Percentiles rank a stretch among this genome's conserved stretches.
These are phyloP conservation scores for Eira barbara DNA, from an alignment of 2,113 vertebrate species.

Conservation along the genomic window DNA sequence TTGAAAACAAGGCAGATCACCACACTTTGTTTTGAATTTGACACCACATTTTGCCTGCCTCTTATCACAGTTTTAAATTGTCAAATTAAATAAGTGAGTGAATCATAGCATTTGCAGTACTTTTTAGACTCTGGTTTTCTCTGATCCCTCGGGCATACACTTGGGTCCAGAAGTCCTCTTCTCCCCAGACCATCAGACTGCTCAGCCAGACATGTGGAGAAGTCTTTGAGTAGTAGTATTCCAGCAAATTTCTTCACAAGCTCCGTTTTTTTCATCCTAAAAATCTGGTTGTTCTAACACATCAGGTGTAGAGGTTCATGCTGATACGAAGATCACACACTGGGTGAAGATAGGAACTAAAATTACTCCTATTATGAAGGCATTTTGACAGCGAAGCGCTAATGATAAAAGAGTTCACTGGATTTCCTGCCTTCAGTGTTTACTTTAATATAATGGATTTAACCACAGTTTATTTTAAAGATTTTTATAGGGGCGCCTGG, in stretches of 20 bases:
- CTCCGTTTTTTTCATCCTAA: background rate
- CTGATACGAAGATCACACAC: constrained; percentile 42
- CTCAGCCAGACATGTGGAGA: background rate
- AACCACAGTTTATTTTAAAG: background rate
- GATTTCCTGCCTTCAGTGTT: background rate
- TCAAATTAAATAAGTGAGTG: constrained; percentile 29
- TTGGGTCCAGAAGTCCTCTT: background rate
- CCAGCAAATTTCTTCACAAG: background rate
- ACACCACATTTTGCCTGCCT: constrained; percentile 45
- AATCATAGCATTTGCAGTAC: background rate
- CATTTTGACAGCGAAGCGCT: background rate
- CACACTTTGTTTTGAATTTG: constrained; percentile 63
- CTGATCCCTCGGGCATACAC: background rate
- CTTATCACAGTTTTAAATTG: constrained; percentile 55
- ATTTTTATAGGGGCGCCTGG: background rate
- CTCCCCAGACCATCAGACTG: background rate
- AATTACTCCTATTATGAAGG: background rate
- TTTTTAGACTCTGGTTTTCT: background rate
- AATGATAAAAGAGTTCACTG: background rate
- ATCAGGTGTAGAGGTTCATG: background rate
- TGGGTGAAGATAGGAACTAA: constrained; percentile 1
- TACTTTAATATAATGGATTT: constrained; percentile 35
- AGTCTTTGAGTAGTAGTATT: background rate
- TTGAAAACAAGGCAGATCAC: constrained; percentile 63
- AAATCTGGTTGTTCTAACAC: background rate